Conservation (phyloP, 1,140 invertebrate species). For the Propsilocerus akamusi region DNA sequence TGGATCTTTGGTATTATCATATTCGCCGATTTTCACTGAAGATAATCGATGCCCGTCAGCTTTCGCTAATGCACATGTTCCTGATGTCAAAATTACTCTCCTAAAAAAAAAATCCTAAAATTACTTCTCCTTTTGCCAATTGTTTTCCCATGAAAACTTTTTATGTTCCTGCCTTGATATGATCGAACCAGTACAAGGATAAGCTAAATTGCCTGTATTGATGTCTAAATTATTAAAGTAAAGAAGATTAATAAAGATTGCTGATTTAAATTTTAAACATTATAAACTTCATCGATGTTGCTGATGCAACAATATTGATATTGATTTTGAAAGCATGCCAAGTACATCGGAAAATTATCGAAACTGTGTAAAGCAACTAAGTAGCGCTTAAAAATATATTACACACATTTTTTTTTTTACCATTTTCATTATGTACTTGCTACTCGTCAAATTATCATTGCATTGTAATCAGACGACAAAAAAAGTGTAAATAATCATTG, state of each 20-base stretch:
- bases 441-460: not conserved
- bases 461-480: not conserved
- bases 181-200: conserved; percentile 48
- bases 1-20: conserved; percentile 34
- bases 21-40: conserved; percentile 44
- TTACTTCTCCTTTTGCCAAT: not conserved
- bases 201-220: conserved; percentile 35
- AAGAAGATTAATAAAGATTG: not conserved
- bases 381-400: not conserved
- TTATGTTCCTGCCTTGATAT: conserved; percentile 27
- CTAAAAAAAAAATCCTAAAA: not conserved
- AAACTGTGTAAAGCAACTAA: not conserved
- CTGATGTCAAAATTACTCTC: conserved; percentile 41
- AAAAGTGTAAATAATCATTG: not conserved
- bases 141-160: not conserved
- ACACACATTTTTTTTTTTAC: not conserved
- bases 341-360: conserved; percentile 3
- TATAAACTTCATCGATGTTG: not conserved
- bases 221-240: conserved; percentile 26
- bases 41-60: conserved; percentile 41
- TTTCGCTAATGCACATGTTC: conserved; percentile 48
- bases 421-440: not conserved
- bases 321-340: not conserved
- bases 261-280: conserved; percentile 4
- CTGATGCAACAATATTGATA: not conserved